Percentiles rank a stretch among this genome's conserved stretches.
phyloP scores from a whole-genome alignment of 2,888 invertebrate genomes.

The Arctia plantaginis region DNA sequence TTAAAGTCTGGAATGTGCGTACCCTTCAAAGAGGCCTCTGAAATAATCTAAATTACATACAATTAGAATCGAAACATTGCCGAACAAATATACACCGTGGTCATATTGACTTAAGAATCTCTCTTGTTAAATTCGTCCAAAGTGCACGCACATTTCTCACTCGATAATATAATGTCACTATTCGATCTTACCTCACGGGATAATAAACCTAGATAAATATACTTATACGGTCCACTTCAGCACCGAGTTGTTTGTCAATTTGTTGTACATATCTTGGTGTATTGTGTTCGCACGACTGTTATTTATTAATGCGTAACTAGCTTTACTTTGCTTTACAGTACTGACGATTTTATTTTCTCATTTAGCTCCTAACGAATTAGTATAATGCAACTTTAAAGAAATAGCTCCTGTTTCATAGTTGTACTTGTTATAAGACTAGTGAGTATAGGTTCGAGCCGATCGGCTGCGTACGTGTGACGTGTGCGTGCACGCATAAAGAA shows the following conservation, averaged over 20 bases:
- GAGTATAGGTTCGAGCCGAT: conserved; percentile 19
- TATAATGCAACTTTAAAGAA: conserved; percentile 33
- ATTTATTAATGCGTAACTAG: conserved; percentile 49
- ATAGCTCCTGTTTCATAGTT: conserved; percentile 39
- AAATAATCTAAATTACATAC: neutral
- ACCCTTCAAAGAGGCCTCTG: neutral
- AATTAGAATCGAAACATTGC: neutral
- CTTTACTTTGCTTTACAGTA: conserved; percentile 41
- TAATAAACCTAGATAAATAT: conserved; percentile 11
- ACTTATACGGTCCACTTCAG: conserved; percentile 48
- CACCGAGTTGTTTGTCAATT: conserved; percentile 62
- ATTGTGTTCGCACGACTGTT: conserved; percentile 54
- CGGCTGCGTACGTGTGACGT: neutral
- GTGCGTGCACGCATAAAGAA: neutral
- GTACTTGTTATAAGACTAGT: conserved; percentile 42
- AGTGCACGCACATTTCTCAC: neutral
- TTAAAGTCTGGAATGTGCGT: neutral
- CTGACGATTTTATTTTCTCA: conserved; percentile 21
- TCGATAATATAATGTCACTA: conserved; percentile 10
- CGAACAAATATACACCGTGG: neutral
- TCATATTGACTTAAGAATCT: neutral
- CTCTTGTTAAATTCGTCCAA: neutral
- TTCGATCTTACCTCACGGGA: conserved; percentile 17
- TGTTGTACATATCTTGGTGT: conserved; percentile 63
- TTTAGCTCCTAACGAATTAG: conserved; percentile 40